A percentile compares a stretch with the other conserved stretches of the same genome.
Evolutionary conservation across 2,888 invertebrate species (phyloP).

Genomic region (Lasiommata megera): DNA sequence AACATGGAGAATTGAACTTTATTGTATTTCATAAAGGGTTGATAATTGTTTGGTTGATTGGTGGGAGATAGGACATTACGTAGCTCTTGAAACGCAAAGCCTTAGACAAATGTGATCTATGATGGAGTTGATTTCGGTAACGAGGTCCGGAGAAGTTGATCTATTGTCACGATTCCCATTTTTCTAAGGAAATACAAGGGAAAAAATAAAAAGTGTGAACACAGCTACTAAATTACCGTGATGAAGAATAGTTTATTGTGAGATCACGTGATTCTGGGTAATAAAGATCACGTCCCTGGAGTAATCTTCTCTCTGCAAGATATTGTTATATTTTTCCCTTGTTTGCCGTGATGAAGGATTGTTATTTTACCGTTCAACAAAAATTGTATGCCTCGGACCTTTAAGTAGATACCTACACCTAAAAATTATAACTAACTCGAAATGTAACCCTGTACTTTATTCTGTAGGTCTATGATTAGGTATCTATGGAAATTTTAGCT

Average conservation of each 20-base stretch:
- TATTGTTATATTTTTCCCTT: constrained; percentile 65
- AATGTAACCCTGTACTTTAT: not conserved
- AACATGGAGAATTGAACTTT: constrained; percentile 43
- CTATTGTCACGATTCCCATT: constrained; percentile 66
- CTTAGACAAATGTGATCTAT: constrained; percentile 79
- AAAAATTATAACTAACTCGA: not conserved
- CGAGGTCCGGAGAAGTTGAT: constrained; percentile 68
- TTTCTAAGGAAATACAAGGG: constrained; percentile 57
- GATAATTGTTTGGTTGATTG: constrained; percentile 32
- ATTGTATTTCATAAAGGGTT: constrained; percentile 35
- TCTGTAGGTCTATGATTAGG: too few species aligned
- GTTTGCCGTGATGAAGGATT: constrained; percentile 60
- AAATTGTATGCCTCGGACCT: constrained; percentile 10
- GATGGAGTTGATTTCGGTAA: constrained; percentile 79
- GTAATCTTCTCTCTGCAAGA: constrained; percentile 56
- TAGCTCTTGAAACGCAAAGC: constrained; percentile 51
- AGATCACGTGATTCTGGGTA: constrained; percentile 75
- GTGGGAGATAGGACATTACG: constrained; percentile 39
- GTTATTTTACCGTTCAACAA: constrained; percentile 44
- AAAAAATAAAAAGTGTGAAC: constrained; percentile 66
- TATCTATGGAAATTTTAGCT: not conserved
- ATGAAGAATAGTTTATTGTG: constrained; percentile 77
- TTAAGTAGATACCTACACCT: not conserved
- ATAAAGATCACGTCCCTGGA: constrained; percentile 55
- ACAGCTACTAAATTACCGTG: constrained; percentile 65